Evolutionary conservation across 2,888 invertebrate species (phyloP).

Genomic region (Eurytoma adleriae): DNA sequence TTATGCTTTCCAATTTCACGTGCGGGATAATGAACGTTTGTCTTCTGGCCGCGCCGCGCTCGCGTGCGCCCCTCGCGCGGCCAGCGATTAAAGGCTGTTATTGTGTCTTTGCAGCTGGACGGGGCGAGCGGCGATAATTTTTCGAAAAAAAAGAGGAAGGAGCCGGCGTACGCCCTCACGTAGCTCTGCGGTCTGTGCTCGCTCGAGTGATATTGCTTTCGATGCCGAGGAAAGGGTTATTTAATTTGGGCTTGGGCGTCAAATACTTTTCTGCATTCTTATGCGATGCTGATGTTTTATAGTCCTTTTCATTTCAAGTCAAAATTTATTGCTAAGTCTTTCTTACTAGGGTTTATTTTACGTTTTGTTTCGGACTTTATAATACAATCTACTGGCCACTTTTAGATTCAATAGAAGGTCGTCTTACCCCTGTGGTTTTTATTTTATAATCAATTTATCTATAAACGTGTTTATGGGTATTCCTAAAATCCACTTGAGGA

Average conservation of each 20-base stretch:
- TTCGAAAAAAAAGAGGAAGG: neutral
- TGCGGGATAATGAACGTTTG: slow-evolving; percentile 53
- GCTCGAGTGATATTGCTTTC: neutral
- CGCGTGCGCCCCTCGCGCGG: neutral
- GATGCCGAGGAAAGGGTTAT: neutral
- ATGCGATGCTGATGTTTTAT: no score
- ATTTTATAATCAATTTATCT: no score
- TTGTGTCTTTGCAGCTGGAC: slow-evolving; percentile 11
- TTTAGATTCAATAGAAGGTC: no score
- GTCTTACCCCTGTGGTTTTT: no score
- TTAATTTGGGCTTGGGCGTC: neutral
- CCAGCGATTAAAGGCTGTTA: slow-evolving; percentile 29
- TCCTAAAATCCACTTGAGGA: no score
- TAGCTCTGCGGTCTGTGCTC: no score
- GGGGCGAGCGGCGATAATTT: neutral
- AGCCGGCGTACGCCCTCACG: neutral
- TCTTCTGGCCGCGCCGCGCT: slow-evolving; percentile 17
- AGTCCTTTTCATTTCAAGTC: no score
- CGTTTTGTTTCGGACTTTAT: no score
- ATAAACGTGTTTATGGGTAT: no score
- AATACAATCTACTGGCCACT: no score
- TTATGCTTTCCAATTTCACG: slow-evolving; percentile 57
- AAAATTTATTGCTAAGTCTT: no score
- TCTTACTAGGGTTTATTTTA: no score
- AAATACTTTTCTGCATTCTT: neutral